Base-by-base conservation (phyloP, 2,113 vertebrate genomes). In the Pitta sordida region DNA sequence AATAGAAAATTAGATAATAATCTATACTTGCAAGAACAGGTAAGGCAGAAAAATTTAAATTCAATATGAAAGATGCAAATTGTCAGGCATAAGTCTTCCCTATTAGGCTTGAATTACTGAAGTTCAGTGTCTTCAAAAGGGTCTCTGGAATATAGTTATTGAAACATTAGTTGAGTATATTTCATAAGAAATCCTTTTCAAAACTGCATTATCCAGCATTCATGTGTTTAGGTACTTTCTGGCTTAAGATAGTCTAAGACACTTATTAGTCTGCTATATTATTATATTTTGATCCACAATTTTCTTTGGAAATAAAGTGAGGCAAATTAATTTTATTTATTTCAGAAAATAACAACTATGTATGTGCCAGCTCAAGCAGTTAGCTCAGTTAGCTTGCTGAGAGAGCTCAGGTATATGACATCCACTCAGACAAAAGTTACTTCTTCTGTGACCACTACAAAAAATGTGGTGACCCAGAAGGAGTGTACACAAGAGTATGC, bases 51-150 rank as follows among this genome's bases (percentile, higher is more conserved):
- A 97, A 93, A 56, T 39, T 94, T 96, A 88, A 96, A 97, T 93
- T 96, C 96, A 95, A 76, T 94, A 76, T 88, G 90, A 97, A 96
- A 94, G 41, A 93, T 86, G n/a, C 16, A 96, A 94, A 96, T 88
- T 93, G 37, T 95, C 91, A 95, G 86, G 71, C 78, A 85, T 85
- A 95, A 86, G 23, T 60, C 73, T 95, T 81, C 46, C 22, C 20
- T 93, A 64, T 94, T 96, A 44, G 80, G 39, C 60, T 91, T 96
- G 87, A 95, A 92, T 96, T 96, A 94, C 83, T 86, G 80, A 97
- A 97, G 15, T 17, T 85, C 51, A 60, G 21, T 76, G 62, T 43
- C 52, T 96, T 91, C 58, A 93, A 74, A 95, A 95, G 67, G 46
- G 68, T 22, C 22, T 91, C 65, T 90, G 67, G 55, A 69, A 89